A percentile compares a stretch with the other conserved stretches of the same genome.
Evolutionary conservation across 2,797 vertebrate species (phyloP).

Genomic region (Mormyrus proboscirostris): DNA sequence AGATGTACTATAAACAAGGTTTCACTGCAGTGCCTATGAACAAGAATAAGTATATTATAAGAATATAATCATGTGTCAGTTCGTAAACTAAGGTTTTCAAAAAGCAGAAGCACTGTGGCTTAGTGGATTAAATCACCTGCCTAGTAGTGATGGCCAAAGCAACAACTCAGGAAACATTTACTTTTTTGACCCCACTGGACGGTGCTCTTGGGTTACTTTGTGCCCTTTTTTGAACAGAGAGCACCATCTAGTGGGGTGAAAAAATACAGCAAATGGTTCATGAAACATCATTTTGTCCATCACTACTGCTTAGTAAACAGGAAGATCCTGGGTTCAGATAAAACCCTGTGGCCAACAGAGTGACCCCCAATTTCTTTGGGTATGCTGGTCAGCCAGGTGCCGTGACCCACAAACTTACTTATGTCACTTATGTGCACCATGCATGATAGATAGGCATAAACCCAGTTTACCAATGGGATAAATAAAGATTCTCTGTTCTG

Average conservation of each 20-base stretch:
- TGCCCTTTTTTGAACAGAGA: not conserved
- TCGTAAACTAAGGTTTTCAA: not conserved
- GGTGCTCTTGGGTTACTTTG: not conserved
- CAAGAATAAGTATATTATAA: not conserved
- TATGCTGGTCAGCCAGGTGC: not conserved
- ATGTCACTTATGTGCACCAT: not conserved
- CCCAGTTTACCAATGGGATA: not conserved
- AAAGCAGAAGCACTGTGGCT: not conserved
- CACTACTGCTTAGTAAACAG: not conserved
- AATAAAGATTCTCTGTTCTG: not conserved
- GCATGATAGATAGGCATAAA: not conserved
- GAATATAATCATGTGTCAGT: not conserved
- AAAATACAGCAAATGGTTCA: not conserved
- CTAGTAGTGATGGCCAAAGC: not conserved
- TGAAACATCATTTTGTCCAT: not conserved
- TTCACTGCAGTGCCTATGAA: not conserved
- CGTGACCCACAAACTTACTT: not conserved
- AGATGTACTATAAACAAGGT: not conserved
- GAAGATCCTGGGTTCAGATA: not conserved
- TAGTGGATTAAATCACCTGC: not conserved
- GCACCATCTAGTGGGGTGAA: not conserved
- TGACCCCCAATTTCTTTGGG: not conserved
- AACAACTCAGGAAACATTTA: not conserved
- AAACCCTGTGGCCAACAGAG: not conserved
- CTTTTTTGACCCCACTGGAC: not conserved